phyloP scores from a whole-genome alignment of 2,113 vertebrate genomes.

The Oceanites oceanicus region DNA sequence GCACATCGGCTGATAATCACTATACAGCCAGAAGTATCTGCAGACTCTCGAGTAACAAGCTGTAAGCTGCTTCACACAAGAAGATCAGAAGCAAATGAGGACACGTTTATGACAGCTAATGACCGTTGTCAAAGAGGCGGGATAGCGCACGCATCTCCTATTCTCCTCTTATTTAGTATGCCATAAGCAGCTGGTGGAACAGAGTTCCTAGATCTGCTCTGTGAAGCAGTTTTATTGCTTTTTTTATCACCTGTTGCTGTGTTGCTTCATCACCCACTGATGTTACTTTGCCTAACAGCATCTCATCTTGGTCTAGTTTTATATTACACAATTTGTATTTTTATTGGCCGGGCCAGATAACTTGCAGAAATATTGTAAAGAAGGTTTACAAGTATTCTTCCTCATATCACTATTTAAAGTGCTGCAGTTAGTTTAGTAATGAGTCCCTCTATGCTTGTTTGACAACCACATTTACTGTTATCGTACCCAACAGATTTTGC shows the following conservation, averaged over 20 bases:
- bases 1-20: not conserved
- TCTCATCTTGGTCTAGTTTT: not conserved
- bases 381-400: slow-evolving; percentile 10
- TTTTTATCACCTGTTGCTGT: not conserved
- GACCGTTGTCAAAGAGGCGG: not conserved
- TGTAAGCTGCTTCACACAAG: not conserved
- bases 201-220: not conserved
- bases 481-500: slow-evolving; percentile 7
- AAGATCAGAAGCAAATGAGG: not conserved
- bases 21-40: not conserved
- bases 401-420: not conserved
- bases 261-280: not conserved
- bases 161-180: not conserved
- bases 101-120: not conserved
- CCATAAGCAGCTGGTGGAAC: not conserved
- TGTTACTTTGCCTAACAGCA: not conserved
- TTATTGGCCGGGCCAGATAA: not conserved
- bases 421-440: slow-evolving; percentile 19
- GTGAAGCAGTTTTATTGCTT: not conserved
- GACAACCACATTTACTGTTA: slow-evolving; percentile 45
- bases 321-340: not conserved
- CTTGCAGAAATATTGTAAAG: slow-evolving; percentile 20
- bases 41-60: not conserved
- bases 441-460: slow-evolving; percentile 22
- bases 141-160: not conserved